Evolutionary conservation across 2,113 vertebrate species (phyloP).

Genomic region (Neodontobutis hainanensis): DNA sequence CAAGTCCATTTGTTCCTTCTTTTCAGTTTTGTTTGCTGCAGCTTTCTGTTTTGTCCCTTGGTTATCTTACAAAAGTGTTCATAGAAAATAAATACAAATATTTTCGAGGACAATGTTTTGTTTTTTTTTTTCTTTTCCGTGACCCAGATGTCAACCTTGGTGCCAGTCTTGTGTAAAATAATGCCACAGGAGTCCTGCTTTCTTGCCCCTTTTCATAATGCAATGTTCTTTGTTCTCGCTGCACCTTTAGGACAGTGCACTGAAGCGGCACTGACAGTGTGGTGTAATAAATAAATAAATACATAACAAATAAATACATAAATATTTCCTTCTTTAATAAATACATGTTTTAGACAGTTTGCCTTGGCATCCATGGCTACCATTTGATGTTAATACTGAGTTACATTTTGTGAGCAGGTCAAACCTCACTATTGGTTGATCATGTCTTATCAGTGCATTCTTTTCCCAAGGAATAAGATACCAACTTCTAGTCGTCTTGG

Average conservation of each 20-base stretch:
- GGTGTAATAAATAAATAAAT: slow-evolving; percentile 77
- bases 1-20: slow-evolving; percentile 25
- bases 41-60: slow-evolving; percentile 8
- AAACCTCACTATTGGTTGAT: background rate
- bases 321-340: slow-evolving; percentile 74
- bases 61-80: slow-evolving; percentile 76
- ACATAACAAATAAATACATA: slow-evolving; percentile 83
- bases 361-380: slow-evolving; percentile 51
- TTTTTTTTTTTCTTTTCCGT: slow-evolving; percentile 28
- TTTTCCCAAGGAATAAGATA: background rate
- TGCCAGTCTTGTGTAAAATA: slow-evolving; percentile 30
- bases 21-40: slow-evolving; percentile 3
- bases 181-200: slow-evolving; percentile 18
- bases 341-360: slow-evolving; percentile 62
- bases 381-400: slow-evolving; percentile 4
- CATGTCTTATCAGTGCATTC: background rate
- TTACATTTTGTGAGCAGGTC: background rate
- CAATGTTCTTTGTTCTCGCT: slow-evolving; percentile 11
- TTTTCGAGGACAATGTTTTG: slow-evolving; percentile 45
- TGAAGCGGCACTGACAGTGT: slow-evolving; percentile 29
- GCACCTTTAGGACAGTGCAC: slow-evolving; percentile 33
- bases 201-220: background rate
- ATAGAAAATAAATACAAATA: slow-evolving; percentile 81
- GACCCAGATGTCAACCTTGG: slow-evolving; percentile 42
- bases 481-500: background rate